These are phyloP conservation scores for Glaucopsyche alexis DNA, from an alignment of 2,888 invertebrate species.

Conservation along the genomic window DNA sequence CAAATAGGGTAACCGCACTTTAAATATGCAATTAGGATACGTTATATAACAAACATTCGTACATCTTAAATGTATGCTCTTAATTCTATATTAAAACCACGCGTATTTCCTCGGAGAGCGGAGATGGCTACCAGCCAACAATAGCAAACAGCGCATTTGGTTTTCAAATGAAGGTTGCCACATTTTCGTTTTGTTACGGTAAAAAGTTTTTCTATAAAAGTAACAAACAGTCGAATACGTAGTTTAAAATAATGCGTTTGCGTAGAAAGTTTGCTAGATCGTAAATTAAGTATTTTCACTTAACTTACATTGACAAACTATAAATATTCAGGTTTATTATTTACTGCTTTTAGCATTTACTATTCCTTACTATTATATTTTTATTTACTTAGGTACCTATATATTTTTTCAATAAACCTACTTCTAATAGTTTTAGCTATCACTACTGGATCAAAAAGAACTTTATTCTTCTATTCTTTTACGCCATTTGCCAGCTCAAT, in stretches of 20 bases:
- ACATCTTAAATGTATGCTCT: conserved; percentile 25
- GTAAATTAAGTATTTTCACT: neutral
- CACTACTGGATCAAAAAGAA: neutral
- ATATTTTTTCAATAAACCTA: no score
- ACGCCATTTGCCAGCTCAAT: neutral
- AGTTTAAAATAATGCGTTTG: conserved; percentile 18
- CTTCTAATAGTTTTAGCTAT: no score
- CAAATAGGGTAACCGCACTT: neutral
- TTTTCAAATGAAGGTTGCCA: conserved; percentile 31
- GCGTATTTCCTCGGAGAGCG: conserved; percentile 24
- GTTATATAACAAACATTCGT: conserved; percentile 9
- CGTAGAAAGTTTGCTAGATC: conserved; percentile 7
- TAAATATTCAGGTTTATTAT: no score
- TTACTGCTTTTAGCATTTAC: no score
- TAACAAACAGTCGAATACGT: conserved; percentile 14
- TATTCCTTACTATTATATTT: no score
- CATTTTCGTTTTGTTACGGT: conserved; percentile 28
- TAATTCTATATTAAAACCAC: conserved; percentile 27
- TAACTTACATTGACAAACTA: no score
- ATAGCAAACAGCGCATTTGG: conserved; percentile 31
- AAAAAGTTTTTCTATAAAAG: conserved; percentile 28
- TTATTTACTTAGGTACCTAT: no score
- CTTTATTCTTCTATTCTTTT: neutral
- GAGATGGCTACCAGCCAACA: conserved; percentile 31
- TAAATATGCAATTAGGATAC: neutral